Evolutionary conservation across 2,797 vertebrate genomes (phyloP).

Genomic region (Anguilla marmorata): DNA sequence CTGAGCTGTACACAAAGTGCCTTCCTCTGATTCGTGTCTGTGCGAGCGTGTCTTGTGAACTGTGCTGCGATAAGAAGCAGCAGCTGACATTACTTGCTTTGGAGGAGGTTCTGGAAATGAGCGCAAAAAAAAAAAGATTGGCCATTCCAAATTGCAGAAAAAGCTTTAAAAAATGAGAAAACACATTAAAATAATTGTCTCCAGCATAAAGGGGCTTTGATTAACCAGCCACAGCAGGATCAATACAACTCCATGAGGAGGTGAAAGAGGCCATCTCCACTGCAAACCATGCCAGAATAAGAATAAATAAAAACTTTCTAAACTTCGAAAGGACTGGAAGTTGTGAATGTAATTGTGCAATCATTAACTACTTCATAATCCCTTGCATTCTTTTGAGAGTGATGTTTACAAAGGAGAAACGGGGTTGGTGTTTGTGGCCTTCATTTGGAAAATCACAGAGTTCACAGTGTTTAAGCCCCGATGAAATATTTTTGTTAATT

Average conservation of each 20-base stretch:
- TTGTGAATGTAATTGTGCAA: not conserved
- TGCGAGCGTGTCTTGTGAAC: no score
- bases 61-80: no score
- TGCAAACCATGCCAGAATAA: not conserved
- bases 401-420: not conserved
- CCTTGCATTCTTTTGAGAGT: not conserved
- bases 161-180: not conserved
- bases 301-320: constrained; percentile 3
- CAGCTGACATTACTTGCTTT: not conserved
- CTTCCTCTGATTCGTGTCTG: no score
- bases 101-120: not conserved
- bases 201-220: not conserved
- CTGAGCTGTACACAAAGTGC: no score
- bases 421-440: not conserved
- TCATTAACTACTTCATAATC: not conserved
- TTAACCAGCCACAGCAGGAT: not conserved
- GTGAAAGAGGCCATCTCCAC: not conserved
- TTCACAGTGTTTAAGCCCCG: not conserved
- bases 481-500: not conserved
- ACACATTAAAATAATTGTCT: constrained; percentile 1
- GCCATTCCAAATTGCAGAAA: not conserved
- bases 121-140: not conserved
- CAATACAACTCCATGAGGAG: not conserved
- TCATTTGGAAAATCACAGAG: not conserved
- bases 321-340: not conserved